Evolutionary conservation across 2,888 invertebrate genomes (phyloP).

Genomic region (Leuctra nigra): DNA sequence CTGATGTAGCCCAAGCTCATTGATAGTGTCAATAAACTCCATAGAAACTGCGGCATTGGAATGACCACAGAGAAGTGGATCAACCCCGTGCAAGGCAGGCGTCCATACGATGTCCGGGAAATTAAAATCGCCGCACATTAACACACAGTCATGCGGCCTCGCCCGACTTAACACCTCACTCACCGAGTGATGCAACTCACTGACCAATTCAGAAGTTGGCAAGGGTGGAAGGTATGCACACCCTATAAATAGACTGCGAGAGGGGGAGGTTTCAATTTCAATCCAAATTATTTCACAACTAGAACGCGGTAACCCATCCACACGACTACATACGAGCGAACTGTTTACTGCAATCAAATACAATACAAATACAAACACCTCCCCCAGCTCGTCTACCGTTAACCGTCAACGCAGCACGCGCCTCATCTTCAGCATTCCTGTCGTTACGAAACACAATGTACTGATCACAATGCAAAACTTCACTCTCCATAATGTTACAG

Average conservation of each 20-base stretch:
- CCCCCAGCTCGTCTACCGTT: background rate
- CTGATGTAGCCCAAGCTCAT: too few species aligned
- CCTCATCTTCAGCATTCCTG: background rate
- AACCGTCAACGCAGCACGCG: background rate
- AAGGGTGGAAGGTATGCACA: background rate
- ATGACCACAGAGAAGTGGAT: too few species aligned
- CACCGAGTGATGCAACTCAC: background rate
- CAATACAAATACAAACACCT: too few species aligned
- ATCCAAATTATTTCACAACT: too few species aligned
- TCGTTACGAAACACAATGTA: background rate
- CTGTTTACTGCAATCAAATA: background rate
- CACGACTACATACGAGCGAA: background rate
- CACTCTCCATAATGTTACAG: background rate
- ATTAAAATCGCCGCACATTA: background rate
- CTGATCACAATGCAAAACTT: background rate
- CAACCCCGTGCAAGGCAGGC: too few species aligned
- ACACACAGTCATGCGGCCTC: background rate
- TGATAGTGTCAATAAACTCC: too few species aligned
- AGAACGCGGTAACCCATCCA: too few species aligned
- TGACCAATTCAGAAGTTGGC: background rate
- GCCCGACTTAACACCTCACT: background rate
- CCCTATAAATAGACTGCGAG: background rate
- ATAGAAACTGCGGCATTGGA: too few species aligned
- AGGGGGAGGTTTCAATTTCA: too few species aligned
- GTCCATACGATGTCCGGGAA: background rate